Evolutionary conservation across 1,140 invertebrate species (phyloP), one percentile per base, ranked within the genome.

Genomic region (Pentalonia nigronervosa): DNA sequence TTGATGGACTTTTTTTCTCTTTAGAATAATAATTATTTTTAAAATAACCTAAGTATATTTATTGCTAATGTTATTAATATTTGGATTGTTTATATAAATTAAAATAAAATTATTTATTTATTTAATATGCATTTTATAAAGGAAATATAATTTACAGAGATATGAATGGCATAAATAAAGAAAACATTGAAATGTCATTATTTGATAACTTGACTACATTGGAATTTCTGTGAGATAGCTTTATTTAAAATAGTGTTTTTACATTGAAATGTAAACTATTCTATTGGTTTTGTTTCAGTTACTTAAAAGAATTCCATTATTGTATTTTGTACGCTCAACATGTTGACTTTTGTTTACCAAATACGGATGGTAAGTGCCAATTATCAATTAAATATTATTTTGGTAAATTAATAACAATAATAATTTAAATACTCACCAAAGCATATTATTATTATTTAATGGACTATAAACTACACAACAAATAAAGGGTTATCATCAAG

Each of bases 231-330:
- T 93, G 84, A 53, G 91, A 3, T 86, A 21, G n/a, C 45, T n/a
- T 30, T n/a, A 30, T 60, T 90, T 41, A 30, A 34, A 36, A 83
- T 23, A 25, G 8, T n/a, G 0, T 89, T 53, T 56, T 20, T 17
- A n/a, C 7, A 34, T 2, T 48, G 20, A 45, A 84, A 84, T 84
- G 3, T 45, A 84, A 50, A 89, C 6, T 20, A 6, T 45, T 67
- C 7, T 41, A 45, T 45, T 94, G 96, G 95, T 95, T 94, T 93
- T 94, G 94, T 95, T 95, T 36, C 94, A 97, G 96, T 81, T 96
- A 97, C 94, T 97, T 97, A 94, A 96, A 97, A 94, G 96, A 96
- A 89, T 98, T 97, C 94, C 96, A 96, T 93, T 97, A 97, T 94
- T 98, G 97, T 94, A 95, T 95, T 1, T 45, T 93, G 25, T 97